Evolutionary conservation across 2,797 vertebrate genomes (phyloP).

Genomic region (Chromis chromis): DNA sequence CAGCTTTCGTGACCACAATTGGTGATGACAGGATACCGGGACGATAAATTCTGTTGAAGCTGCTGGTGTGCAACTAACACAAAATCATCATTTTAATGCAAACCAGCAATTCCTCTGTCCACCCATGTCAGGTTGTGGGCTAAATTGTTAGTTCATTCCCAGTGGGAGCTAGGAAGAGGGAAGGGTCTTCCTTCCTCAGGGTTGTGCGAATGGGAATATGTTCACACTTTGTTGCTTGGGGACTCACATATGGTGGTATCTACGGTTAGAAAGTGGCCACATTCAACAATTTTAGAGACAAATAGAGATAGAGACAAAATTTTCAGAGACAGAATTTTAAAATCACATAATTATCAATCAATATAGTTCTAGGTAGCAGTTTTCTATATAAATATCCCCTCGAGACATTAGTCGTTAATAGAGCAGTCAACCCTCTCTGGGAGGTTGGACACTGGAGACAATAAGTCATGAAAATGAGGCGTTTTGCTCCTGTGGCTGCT

Average conservation of each 20-base stretch:
- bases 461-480: conserved; percentile 69
- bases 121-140: no score
- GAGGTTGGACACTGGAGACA: conserved; percentile 71
- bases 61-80: background rate
- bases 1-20: background rate
- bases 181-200: no score
- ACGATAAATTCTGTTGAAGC: no score
- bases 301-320: background rate
- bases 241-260: background rate
- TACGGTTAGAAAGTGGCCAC: no score
- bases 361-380: background rate
- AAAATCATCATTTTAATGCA: background rate
- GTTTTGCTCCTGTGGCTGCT: conserved; percentile 62
- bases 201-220: no score
- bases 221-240: background rate
- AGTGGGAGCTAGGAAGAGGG: no score
- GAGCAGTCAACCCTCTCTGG: conserved; percentile 65
- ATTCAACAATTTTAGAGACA: background rate
- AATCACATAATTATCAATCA: no score
- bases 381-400: conserved; percentile 39
- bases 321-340: background rate
- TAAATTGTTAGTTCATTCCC: no score
- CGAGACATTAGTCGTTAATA: conserved; percentile 61
- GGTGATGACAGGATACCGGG: background rate
- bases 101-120: no score